Base-by-base conservation (phyloP, 2,113 vertebrate species). In the Amblyornis subalaris region DNA sequence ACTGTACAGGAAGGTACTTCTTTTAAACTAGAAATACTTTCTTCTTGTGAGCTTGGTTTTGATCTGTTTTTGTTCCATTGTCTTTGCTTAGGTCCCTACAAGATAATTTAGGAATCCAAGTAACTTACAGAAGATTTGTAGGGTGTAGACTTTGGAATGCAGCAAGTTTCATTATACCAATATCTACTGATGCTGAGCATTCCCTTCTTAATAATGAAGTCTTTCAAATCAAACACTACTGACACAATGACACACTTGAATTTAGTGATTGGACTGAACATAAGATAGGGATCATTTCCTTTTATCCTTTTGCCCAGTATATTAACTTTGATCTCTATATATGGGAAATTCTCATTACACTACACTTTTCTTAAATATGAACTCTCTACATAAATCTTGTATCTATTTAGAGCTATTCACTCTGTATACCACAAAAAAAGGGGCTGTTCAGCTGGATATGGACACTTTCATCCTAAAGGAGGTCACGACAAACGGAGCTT, bases 241-340 rank as follows among this genome's bases (percentile, higher is more conserved):
- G 75, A 75, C 91, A 97, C 78, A 96, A 95, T 90, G 90, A 90
- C 15, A 18, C 44, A 69, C 74, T 97, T 97, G 76, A 97, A 93
- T 96, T 81, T 90, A 80, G 86, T 81, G 90, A 85, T 76, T 97
- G 96, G 92, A 91, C 83, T 40, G 88, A 91, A 94, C n/a, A 82
- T 51, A 93, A 90, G 78, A 87, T 61, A 81, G 40, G 19, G 71
- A 91, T 85, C 1, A 79, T 89, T 96, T 96, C 62, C 80, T 93
- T 38, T 97, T 96, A 94, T 94, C 73, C 55, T 89, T 88, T 84
- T 65, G 91, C 73, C 79, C 66, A 87, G 51, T 67, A 51, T 76
- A 82, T 81, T 94, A 92, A 94, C 96, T 97, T 97, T 96, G 93
- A 96, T 97, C 78, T 96, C 91, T 83, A n/a, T 72, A 73, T 89